A percentile compares a stretch with the other conserved stretches of the same genome.
Evolutionary conservation across 2,797 vertebrate genomes (phyloP).

Genomic region (Selene dorsalis): DNA sequence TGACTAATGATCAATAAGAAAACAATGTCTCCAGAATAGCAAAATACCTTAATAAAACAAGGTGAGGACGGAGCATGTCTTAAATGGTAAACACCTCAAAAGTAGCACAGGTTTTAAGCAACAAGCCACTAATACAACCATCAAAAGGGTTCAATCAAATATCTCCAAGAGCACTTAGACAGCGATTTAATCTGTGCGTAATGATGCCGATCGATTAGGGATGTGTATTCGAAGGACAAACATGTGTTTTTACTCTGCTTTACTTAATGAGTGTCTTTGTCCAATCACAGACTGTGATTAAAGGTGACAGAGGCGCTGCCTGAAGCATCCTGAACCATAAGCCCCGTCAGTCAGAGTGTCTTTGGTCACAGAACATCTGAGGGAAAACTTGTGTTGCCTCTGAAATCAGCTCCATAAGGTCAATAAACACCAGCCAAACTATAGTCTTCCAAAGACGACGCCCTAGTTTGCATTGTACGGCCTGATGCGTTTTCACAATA

Average conservation of each 20-base stretch:
- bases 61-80: constrained; percentile 27
- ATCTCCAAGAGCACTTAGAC: constrained; percentile 77
- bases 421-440: neutral
- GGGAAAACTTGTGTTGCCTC: neutral
- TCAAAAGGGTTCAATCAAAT: constrained; percentile 66
- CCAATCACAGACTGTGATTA: constrained; percentile 74
- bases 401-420: neutral
- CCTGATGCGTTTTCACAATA: neutral
- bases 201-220: constrained; percentile 73
- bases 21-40: constrained; percentile 66
- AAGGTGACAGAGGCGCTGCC: constrained; percentile 56
- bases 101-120: constrained; percentile 49
- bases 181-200: constrained; percentile 74
- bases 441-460: neutral
- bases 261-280: constrained; percentile 73
- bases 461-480: neutral
- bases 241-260: constrained; percentile 77
- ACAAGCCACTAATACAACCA: constrained; percentile 39
- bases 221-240: constrained; percentile 79
- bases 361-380: constrained; percentile 19
- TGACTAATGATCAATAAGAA: constrained; percentile 73
- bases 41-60: constrained; percentile 59
- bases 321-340: constrained; percentile 23
- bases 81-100: constrained; percentile 55
- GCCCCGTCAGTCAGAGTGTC: constrained; percentile 35